Evolutionary conservation across 2,888 invertebrate species (phyloP).

Genomic region (Unio pictorum): DNA sequence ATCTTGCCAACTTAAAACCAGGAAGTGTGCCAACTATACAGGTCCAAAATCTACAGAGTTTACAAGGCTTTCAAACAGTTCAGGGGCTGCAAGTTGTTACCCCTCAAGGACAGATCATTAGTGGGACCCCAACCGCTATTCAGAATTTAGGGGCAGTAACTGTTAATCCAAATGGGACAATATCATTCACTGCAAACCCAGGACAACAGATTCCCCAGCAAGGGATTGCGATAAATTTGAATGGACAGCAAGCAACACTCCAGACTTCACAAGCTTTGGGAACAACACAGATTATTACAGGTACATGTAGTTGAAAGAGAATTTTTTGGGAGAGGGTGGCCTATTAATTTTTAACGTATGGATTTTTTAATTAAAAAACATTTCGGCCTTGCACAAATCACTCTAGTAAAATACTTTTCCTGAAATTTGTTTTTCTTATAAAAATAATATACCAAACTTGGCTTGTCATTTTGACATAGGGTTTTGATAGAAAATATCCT

Average conservation of each 20-base stretch:
- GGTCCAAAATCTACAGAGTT: constrained; percentile 55
- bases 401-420: too few species aligned
- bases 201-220: constrained; percentile 24
- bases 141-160: constrained; percentile 26
- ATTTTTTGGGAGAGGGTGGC: too few species aligned
- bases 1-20: constrained; percentile 47
- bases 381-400: too few species aligned
- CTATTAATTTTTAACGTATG: too few species aligned
- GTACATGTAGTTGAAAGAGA: constrained; percentile 4
- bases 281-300: constrained; percentile 29
- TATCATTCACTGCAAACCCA: constrained; percentile 10
- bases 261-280: constrained; percentile 18
- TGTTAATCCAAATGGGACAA: constrained; percentile 18
- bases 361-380: too few species aligned
- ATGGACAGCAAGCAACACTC: constrained; percentile 25
- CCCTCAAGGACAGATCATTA: constrained; percentile 51
- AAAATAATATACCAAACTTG: too few species aligned
- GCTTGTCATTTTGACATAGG: too few species aligned
- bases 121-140: constrained; percentile 20
- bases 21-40: constrained; percentile 52
- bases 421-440: too few species aligned
- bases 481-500: too few species aligned
- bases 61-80: constrained; percentile 49
- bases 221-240: constrained; percentile 17
- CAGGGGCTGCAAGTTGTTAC: constrained; percentile 51